phyloP scores from a whole-genome alignment of 2,888 invertebrate genomes.

The Oxyteleia sp. region DNA sequence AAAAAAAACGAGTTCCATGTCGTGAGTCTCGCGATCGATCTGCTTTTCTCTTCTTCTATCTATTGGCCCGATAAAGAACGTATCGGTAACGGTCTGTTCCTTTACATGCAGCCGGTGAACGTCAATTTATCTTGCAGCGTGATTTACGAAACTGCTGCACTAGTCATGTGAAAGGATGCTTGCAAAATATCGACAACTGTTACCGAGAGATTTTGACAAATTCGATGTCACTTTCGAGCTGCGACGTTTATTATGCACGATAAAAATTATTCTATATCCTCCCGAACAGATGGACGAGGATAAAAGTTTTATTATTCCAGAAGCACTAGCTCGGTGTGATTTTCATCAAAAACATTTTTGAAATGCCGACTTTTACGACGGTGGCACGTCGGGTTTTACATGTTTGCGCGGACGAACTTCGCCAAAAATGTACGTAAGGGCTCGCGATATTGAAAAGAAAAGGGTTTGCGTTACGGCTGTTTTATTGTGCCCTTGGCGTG shows the following conservation, averaged over 20 bases:
- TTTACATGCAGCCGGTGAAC: slow-evolving; percentile 75
- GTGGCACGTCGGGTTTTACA: slow-evolving; percentile 7
- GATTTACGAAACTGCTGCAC: slow-evolving; percentile 74
- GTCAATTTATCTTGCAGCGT: slow-evolving; percentile 74
- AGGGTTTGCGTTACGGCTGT: neutral
- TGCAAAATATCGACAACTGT: slow-evolving; percentile 73
- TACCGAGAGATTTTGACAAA: slow-evolving; percentile 70
- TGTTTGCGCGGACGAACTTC: slow-evolving; percentile 1
- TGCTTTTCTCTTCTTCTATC: slow-evolving; percentile 58
- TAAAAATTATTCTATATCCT: slow-evolving; percentile 64
- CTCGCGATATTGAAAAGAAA: slow-evolving; percentile 26
- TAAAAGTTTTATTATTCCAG: slow-evolving; percentile 52
- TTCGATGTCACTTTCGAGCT: slow-evolving; percentile 67
- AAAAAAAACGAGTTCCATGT: slow-evolving; percentile 29
- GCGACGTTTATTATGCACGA: slow-evolving; percentile 69
- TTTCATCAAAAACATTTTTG: slow-evolving; percentile 26
- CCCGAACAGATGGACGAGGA: slow-evolving; percentile 31
- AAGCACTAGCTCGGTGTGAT: slow-evolving; percentile 24
- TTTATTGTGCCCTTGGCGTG: slow-evolving; percentile 8
- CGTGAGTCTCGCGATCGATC: slow-evolving; percentile 62
- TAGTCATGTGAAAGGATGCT: slow-evolving; percentile 72
- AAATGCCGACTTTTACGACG: slow-evolving; percentile 13
- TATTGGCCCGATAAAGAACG: slow-evolving; percentile 71
- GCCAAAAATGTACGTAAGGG: neutral
- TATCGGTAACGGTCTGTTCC: slow-evolving; percentile 66